These are phyloP conservation scores for Ctenosaura bakeri DNA, from an alignment of 2,797 vertebrate species.

Conservation along the genomic window DNA sequence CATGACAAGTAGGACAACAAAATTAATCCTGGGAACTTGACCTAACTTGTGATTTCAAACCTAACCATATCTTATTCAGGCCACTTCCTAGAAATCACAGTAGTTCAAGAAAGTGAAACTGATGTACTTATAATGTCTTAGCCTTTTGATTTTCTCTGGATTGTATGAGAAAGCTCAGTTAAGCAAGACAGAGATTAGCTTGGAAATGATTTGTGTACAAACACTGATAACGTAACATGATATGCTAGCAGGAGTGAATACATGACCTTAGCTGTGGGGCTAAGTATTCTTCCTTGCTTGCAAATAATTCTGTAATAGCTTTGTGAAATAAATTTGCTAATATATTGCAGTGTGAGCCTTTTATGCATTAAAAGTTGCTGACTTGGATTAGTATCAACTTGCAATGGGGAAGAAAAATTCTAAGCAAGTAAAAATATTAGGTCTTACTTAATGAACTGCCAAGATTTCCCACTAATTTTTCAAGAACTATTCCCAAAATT, in stretches of 20 bases:
- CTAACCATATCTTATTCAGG: background rate
- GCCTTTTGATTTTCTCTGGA: background rate
- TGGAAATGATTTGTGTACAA: background rate
- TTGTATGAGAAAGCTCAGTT: background rate
- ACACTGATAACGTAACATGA: background rate
- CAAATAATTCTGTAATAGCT: background rate
- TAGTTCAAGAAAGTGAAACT: background rate
- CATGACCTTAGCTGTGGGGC: background rate
- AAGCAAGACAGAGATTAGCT: background rate
- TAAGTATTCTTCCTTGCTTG: background rate
- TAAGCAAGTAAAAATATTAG: background rate
- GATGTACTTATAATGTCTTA: background rate
- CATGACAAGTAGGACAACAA: background rate
- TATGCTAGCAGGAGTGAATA: background rate
- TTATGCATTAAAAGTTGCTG: background rate
- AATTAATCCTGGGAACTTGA: too few species aligned
- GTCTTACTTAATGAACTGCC: background rate
- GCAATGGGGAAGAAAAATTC: background rate
- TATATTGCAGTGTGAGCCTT: too few species aligned
- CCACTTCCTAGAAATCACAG: background rate
- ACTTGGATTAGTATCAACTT: background rate
- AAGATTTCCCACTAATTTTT: too few species aligned
- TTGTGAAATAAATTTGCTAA: too few species aligned
- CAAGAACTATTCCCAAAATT: background rate
- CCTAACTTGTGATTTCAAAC: background rate